These are phyloP conservation scores for Macropus fuliginosus DNA, from an alignment of 2,797 vertebrate genomes.

Conservation along the genomic window DNA sequence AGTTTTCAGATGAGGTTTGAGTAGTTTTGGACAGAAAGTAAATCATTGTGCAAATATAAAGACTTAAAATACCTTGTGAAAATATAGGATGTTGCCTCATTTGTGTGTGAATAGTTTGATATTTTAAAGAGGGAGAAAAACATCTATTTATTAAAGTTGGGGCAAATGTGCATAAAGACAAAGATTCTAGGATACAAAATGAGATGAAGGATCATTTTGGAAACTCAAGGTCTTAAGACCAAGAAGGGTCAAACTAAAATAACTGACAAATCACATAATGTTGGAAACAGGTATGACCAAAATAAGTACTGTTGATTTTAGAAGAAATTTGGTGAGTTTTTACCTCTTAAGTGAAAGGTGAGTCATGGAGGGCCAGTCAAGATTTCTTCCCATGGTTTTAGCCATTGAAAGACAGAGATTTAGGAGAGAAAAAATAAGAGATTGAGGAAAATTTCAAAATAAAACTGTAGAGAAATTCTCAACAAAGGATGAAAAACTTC, in stretches of 20 bases:
- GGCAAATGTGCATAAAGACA: neutral
- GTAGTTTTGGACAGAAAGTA: neutral
- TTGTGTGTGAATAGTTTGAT: neutral
- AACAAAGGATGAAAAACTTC: neutral
- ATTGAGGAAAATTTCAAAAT: neutral
- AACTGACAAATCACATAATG: neutral
- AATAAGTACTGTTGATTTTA: neutral
- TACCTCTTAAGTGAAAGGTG: neutral
- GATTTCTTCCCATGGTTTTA: neutral
- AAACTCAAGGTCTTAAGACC: neutral
- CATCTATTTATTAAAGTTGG: neutral
- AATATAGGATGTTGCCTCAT: neutral
- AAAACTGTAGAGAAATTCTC: neutral
- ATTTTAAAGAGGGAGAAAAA: neutral
- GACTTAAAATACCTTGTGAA: neutral
- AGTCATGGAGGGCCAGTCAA: neutral
- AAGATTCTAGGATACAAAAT: neutral
- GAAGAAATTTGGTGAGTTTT: neutral
- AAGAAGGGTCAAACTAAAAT: neutral
- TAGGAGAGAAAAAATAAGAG: neutral
- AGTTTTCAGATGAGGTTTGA: neutral
- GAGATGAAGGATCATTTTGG: neutral
- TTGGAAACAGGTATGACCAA: neutral
- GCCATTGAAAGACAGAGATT: neutral
- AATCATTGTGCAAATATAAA: neutral